Evolutionary conservation across 2,113 vertebrate species (phyloP).

Genomic region (Forbesichthys papilliferus): DNA sequence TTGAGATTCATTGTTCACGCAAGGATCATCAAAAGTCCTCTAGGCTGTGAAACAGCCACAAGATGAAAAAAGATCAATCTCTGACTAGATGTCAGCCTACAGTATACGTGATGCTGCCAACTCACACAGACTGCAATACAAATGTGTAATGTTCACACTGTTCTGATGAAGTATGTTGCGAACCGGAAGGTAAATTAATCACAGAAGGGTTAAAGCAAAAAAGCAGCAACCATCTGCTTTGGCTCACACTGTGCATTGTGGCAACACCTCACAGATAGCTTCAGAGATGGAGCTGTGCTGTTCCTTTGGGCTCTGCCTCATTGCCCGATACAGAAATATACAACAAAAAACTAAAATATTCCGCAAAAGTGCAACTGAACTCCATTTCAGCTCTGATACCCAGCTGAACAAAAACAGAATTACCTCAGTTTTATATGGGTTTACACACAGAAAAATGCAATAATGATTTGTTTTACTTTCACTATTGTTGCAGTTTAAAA

Average conservation of each 20-base stretch:
- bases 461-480: background rate
- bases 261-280: conserved; percentile 36
- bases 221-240: conserved; percentile 50
- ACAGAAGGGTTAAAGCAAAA: conserved; percentile 34
- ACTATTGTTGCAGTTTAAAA: conserved; percentile 20
- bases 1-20: background rate
- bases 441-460: no score
- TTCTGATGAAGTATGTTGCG: background rate
- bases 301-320: conserved; percentile 9
- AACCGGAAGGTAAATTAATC: conserved; percentile 26
- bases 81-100: background rate
- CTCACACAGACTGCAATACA: background rate
- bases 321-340: conserved; percentile 16
- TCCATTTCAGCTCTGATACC: conserved; percentile 11
- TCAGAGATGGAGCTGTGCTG: conserved; percentile 31
- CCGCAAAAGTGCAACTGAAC: conserved; percentile 26
- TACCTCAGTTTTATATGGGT: background rate
- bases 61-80: background rate
- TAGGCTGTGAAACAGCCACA: background rate
- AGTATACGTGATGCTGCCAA: background rate
- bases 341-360: conserved; percentile 2
- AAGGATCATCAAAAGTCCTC: no score
- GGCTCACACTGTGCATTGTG: conserved; percentile 21
- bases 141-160: background rate
- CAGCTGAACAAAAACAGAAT: conserved; percentile 10